Conservation (phyloP, 2,113 vertebrate genomes). For the Grammomys surdaster region DNA sequence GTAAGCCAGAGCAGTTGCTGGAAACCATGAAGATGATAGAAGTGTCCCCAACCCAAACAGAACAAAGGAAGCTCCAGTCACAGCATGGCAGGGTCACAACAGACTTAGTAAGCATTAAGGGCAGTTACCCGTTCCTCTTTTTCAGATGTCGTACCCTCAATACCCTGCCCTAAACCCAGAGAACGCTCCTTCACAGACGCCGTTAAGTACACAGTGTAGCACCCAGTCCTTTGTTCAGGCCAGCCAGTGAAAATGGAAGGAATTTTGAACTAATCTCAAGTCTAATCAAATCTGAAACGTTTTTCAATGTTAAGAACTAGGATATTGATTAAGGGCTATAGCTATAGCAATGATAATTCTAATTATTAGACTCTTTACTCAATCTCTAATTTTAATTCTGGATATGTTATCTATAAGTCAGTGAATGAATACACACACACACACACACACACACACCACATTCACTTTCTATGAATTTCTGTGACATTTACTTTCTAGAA, state of each 20-base stretch:
- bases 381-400: background rate
- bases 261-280: background rate
- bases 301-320: background rate
- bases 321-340: conserved; percentile 17
- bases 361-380: background rate
- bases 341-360: background rate
- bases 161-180: conserved; percentile 1
- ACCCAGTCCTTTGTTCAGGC: conserved; percentile 32
- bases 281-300: conserved; percentile 18
- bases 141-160: background rate
- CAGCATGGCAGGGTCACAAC: background rate
- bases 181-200: background rate
- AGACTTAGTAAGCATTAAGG: background rate
- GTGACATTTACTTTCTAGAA: conserved; percentile 47
- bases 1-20: conserved; percentile 6
- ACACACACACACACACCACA: too few relatives aligned
- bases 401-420: conserved; percentile 60
- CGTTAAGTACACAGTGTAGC: background rate
- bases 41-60: background rate
- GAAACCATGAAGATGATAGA: background rate
- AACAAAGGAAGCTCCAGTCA: too few relatives aligned
- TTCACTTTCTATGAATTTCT: too few relatives aligned
- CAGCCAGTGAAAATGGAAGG: conserved; percentile 32
- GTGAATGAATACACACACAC: background rate
- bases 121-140: background rate